Percentiles rank a stretch among this genome's conserved stretches.
Conservation (phyloP, 2,888 invertebrate genomes). For the Mythimna ferrago region DNA sequence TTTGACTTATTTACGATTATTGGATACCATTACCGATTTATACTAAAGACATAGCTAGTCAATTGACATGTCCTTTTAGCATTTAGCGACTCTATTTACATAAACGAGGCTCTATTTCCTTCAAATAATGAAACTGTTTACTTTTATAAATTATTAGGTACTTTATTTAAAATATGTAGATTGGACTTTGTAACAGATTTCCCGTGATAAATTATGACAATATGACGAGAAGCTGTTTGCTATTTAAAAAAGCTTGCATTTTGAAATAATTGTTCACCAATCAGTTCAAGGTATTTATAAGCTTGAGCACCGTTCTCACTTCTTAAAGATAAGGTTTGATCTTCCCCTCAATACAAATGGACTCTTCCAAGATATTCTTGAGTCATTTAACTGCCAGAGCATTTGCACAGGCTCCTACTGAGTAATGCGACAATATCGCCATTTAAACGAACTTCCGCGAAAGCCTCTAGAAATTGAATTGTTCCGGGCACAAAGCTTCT, state of each 20-base stretch:
- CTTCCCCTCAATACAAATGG: not conserved
- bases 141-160: slow-evolving; percentile 11
- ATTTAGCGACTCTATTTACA: slow-evolving; percentile 13
- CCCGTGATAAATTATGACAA: not conserved
- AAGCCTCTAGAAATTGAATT: slow-evolving; percentile 83
- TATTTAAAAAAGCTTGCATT: not conserved
- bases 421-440: slow-evolving; percentile 50
- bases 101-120: slow-evolving; percentile 30
- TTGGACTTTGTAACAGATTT: not conserved
- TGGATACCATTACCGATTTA: slow-evolving; percentile 11
- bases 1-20: slow-evolving; percentile 28
- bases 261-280: not conserved
- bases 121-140: slow-evolving; percentile 13
- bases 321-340: not conserved
- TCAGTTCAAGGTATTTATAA: not conserved
- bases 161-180: slow-evolving; percentile 12
- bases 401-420: slow-evolving; percentile 43
- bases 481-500: slow-evolving; percentile 74
- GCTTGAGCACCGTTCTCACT: not conserved
- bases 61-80: slow-evolving; percentile 19
- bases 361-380: slow-evolving; percentile 6
- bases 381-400: slow-evolving; percentile 14
- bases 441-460: slow-evolving; percentile 59
- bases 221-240: not conserved
- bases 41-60: not conserved